phyloP scores from a whole-genome alignment of 2,888 invertebrate genomes.

The Eupithecia insigniata region DNA sequence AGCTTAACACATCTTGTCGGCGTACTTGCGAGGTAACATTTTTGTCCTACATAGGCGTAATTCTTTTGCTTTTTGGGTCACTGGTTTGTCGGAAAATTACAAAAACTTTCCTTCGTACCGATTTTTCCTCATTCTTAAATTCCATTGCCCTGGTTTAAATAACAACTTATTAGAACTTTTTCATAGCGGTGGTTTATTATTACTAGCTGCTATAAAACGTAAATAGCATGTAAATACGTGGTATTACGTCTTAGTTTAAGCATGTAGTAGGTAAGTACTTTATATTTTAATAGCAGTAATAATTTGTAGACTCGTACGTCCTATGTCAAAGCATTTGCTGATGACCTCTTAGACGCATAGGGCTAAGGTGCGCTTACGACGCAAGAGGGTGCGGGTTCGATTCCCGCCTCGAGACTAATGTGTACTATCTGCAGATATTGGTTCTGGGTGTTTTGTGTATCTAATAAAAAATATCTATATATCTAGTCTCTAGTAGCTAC shows the following conservation, averaged over 20 bases:
- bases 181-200: conserved; percentile 10
- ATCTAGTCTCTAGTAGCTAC: too few species aligned
- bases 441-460: too few species aligned
- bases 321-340: neutral
- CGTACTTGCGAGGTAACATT: conserved; percentile 7
- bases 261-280: neutral
- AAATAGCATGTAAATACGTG: conserved; percentile 4
- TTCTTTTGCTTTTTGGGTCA: conserved; percentile 23
- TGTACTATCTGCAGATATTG: too few species aligned
- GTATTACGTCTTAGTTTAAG: neutral
- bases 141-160: conserved; percentile 11
- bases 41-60: conserved; percentile 17
- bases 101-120: neutral
- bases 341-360: too few species aligned
- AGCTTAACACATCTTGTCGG: conserved; percentile 18
- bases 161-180: conserved; percentile 11
- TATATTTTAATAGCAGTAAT: neutral
- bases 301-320: neutral
- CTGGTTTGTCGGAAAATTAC: conserved; percentile 7
- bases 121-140: neutral
- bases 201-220: neutral
- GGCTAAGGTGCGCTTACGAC: too few species aligned
- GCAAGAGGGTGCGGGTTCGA: too few species aligned
- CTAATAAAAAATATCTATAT: too few species aligned
- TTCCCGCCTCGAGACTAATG: too few species aligned